phyloP scores from a whole-genome alignment of 2,113 vertebrate species.

The Vulpes vulpes region DNA sequence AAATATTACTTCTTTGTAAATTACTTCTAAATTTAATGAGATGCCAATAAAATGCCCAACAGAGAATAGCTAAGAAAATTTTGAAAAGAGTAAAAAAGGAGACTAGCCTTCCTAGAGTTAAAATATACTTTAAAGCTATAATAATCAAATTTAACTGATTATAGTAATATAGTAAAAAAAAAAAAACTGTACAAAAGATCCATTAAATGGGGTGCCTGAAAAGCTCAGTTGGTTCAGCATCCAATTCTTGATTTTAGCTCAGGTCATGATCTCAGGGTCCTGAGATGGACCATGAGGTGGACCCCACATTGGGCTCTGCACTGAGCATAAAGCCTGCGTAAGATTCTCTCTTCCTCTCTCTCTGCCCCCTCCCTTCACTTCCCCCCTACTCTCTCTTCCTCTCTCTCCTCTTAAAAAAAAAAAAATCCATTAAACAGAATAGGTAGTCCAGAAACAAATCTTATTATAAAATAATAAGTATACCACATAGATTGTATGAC shows the following conservation, averaged over 20 bases:
- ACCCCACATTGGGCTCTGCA: background rate
- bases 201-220: background rate
- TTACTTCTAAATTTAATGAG: background rate
- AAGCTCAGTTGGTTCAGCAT: background rate
- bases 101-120: background rate
- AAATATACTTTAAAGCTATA: background rate
- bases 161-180: background rate
- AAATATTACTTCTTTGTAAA: background rate
- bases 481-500: background rate
- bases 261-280: background rate
- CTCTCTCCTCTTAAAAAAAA: background rate
- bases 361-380: too few relatives aligned
- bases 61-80: background rate
- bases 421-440: background rate
- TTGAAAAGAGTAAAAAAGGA: background rate
- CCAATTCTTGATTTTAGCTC: background rate
- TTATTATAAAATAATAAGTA: background rate
- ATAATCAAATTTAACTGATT: background rate
- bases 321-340: background rate
- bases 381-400: background rate
- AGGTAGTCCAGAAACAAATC: background rate
- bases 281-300: background rate
- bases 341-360: background rate
- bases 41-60: slow-evolving; percentile 1
- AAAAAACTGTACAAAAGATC: background rate